Evolutionary conservation across 1,140 invertebrate genomes (phyloP).

Genomic region (Orius insidiosus): DNA sequence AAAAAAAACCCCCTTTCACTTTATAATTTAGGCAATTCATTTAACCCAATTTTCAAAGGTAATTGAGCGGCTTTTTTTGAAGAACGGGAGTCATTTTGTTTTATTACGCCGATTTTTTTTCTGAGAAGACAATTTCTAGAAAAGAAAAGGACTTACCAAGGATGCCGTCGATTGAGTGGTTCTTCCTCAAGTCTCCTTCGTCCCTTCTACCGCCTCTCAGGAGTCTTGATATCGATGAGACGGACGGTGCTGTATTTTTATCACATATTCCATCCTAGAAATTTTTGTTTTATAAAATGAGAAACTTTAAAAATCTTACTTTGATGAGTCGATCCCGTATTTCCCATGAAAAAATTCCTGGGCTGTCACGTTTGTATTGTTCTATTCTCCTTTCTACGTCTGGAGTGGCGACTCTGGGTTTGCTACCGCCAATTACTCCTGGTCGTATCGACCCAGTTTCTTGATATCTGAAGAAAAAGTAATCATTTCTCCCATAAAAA

Average conservation of each 20-base stretch:
- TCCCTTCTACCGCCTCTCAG: conserved; percentile 52
- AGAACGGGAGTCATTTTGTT: too few relatives aligned
- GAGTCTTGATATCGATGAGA: conserved; percentile 70
- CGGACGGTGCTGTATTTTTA: conserved; percentile 69
- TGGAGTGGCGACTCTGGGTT: conserved; percentile 71
- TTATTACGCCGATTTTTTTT: too few relatives aligned
- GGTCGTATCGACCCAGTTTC: conserved; percentile 82
- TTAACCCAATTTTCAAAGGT: too few relatives aligned
- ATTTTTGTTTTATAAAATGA: too few relatives aligned
- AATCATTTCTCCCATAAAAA: conserved; percentile 31
- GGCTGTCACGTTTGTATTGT: conserved; percentile 80
- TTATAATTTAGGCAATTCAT: too few relatives aligned
- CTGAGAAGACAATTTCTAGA: conserved; percentile 1
- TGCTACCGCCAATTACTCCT: conserved; percentile 76
- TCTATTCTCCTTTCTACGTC: conserved; percentile 84
- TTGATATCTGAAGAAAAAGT: conserved; percentile 27
- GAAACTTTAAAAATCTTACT: too few relatives aligned
- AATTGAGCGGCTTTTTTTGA: too few relatives aligned
- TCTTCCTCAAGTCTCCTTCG: conserved; percentile 48
- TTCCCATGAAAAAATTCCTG: conserved; percentile 92
- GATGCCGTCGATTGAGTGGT: conserved; percentile 80
- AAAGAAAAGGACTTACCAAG: conserved; percentile 63
- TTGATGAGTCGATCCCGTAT: conserved; percentile 79
- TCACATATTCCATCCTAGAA: conserved; percentile 61
- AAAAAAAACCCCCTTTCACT: too few relatives aligned